A percentile compares a stretch with the other conserved stretches of the same genome.
phyloP scores from a whole-genome alignment of 2,113 vertebrate species.

The Nansenia antarctica region DNA sequence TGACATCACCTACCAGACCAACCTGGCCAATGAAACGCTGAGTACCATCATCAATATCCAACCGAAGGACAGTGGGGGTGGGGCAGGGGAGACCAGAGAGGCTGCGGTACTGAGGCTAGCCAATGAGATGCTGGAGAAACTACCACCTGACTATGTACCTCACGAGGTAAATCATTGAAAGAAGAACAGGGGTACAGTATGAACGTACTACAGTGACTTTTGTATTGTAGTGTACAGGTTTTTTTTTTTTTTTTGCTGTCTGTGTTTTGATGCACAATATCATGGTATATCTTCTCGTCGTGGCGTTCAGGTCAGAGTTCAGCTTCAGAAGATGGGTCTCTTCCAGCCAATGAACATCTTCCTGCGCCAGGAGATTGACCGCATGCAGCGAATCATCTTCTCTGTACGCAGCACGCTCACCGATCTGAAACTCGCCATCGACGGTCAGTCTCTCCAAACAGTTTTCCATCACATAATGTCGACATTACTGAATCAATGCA shows the following conservation, averaged over 20 bases:
- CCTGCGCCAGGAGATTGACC: conserved; percentile 81
- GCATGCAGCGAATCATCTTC: conserved; percentile 80
- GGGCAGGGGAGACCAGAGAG: conserved; percentile 79
- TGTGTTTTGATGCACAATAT: too few species aligned
- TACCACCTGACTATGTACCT: conserved; percentile 80
- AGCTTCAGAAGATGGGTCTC: conserved; percentile 80
- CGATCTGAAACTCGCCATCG: conserved; percentile 82
- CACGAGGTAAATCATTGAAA: conserved; percentile 79
- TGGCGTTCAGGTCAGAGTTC: conserved; percentile 75
- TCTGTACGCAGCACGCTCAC: conserved; percentile 76
- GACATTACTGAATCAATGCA: too few species aligned
- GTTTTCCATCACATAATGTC: not conserved
- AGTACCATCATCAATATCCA: conserved; percentile 83
- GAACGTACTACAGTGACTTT: too few species aligned
- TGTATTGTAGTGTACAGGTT: too few species aligned
- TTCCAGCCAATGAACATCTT: conserved; percentile 84
- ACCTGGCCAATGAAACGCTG: conserved; percentile 81
- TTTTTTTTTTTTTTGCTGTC: too few species aligned
- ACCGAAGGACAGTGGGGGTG: conserved; percentile 78
- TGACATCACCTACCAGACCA: conserved; percentile 85
- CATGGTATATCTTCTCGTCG: too few species aligned
- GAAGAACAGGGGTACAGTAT: not conserved
- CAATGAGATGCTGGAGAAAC: conserved; percentile 83
- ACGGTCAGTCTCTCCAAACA: conserved; percentile 66
- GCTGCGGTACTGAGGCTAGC: conserved; percentile 73